phyloP scores from a whole-genome alignment of 2,888 invertebrate genomes.

The Eueremaeus valkanovi region DNA sequence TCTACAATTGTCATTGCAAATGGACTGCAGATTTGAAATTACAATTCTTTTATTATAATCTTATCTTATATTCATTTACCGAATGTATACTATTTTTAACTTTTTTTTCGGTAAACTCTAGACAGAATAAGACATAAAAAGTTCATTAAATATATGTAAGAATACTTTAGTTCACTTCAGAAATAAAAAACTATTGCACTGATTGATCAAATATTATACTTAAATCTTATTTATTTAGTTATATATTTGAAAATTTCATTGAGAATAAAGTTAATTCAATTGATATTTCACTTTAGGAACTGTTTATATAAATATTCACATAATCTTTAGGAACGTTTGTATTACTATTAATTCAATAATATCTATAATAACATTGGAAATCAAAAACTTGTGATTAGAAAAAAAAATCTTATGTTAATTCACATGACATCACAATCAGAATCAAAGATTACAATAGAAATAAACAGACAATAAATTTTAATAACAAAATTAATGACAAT shows the following conservation, averaged over 20 bases:
- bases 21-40: too few relatives aligned
- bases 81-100: not conserved
- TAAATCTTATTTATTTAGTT: too few relatives aligned
- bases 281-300: constrained; percentile 1
- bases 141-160: too few relatives aligned
- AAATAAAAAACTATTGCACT: not conserved
- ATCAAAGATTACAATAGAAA: not conserved
- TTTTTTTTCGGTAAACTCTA: too few relatives aligned
- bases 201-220: too few relatives aligned
- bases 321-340: not conserved
- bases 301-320: not conserved
- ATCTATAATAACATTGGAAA: too few relatives aligned
- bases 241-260: too few relatives aligned
- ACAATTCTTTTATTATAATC: not conserved
- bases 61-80: not conserved
- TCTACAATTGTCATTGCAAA: not conserved
- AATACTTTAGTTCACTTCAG: too few relatives aligned
- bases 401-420: not conserved
- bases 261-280: too few relatives aligned
- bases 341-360: not conserved
- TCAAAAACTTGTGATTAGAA: too few relatives aligned
- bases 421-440: not conserved
- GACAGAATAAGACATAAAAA: too few relatives aligned
- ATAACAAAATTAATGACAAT: constrained; percentile 14
- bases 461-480: too few relatives aligned